Percentiles rank a stretch among this genome's conserved stretches.
Evolutionary conservation across 64 coral and sea anemone species (phyloP).

Genomic region (Montipora sp.): DNA sequence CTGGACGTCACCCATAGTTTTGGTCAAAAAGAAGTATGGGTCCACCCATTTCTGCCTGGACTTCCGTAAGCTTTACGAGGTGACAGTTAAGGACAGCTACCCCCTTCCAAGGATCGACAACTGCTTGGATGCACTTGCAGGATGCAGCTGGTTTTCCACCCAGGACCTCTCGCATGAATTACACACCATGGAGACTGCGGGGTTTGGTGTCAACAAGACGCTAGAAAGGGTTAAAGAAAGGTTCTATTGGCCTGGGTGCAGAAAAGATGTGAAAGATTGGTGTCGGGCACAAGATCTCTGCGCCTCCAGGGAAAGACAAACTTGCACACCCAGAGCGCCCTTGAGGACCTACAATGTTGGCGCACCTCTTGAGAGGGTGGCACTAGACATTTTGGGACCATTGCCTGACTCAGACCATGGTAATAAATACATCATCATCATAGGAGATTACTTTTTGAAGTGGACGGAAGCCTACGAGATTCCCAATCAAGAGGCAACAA

Average conservation of each 20-base stretch:
- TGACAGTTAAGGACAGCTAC: slow-evolving; percentile 43
- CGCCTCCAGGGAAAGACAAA: not conserved
- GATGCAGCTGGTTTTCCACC: slow-evolving; percentile 26
- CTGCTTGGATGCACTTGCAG: slow-evolving; percentile 16
- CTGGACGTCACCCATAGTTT: slow-evolving; percentile 38
- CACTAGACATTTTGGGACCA: too few species aligned
- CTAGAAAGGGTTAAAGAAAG: too few species aligned
- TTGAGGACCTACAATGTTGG: slow-evolving; percentile 26
- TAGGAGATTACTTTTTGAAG: too few species aligned
- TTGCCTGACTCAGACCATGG: too few species aligned
- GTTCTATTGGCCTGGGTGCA: too few species aligned
- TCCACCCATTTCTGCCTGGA: slow-evolving; percentile 28
- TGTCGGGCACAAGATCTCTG: not conserved
- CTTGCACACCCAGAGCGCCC: not conserved
- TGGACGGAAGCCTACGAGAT: too few species aligned
- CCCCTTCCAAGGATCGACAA: not conserved
- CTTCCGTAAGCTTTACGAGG: slow-evolving; percentile 31
- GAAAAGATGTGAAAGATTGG: too few species aligned
- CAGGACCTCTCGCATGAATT: slow-evolving; percentile 12
- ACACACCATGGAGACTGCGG: not conserved
- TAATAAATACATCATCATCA: too few species aligned
- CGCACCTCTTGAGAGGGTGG: not conserved
- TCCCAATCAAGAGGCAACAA: too few species aligned
- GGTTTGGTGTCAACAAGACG: not conserved
- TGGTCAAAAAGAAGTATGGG: slow-evolving; percentile 50